phyloP scores from a whole-genome alignment of 2,113 vertebrate species.

The Varanus komodoensis region DNA sequence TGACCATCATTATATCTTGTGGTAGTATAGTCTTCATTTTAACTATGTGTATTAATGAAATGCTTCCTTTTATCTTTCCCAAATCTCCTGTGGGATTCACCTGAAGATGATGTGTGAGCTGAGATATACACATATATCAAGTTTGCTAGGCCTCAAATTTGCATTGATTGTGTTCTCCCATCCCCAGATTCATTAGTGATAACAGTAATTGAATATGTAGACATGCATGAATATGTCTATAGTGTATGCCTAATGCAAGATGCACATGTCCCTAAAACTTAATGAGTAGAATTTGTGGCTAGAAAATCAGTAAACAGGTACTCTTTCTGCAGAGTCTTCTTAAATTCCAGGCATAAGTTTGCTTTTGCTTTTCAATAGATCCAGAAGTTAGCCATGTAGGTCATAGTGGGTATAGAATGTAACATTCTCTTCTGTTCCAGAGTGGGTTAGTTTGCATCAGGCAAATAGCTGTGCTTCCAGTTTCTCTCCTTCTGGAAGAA shows the following conservation, averaged over 20 bases:
- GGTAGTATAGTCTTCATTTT: no score
- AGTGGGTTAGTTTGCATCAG: background rate
- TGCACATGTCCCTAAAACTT: no score
- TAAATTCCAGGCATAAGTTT: background rate
- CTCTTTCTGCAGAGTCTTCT: background rate
- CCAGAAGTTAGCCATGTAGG: background rate
- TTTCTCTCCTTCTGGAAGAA: background rate
- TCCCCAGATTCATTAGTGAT: background rate
- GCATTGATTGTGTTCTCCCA: background rate
- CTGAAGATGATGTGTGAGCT: background rate
- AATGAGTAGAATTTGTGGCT: conserved; percentile 5
- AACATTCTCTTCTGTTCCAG: background rate
- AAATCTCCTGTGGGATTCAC: no score
- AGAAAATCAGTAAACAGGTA: background rate
- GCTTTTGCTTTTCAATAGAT: background rate
- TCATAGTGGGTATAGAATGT: background rate
- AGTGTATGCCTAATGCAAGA: background rate
- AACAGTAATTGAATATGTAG: background rate
- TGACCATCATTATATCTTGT: no score
- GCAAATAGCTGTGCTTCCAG: background rate
- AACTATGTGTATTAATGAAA: no score
- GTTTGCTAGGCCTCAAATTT: background rate
- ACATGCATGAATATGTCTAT: background rate
- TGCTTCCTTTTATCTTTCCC: no score
- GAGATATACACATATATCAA: background rate